Conservation (phyloP, 2,113 vertebrate genomes). For the Myotis davidii region DNA sequence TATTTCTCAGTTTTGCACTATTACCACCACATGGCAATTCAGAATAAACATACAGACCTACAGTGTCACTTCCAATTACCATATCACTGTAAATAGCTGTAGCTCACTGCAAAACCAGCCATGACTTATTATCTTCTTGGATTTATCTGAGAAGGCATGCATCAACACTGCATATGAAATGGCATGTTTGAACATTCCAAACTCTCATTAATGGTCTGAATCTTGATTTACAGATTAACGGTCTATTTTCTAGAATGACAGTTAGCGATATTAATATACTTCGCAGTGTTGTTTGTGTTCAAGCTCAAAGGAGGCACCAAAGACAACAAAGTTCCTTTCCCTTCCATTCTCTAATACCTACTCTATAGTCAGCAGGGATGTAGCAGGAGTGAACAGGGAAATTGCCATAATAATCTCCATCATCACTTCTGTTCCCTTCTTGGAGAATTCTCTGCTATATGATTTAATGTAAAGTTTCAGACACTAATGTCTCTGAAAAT, state of each 20-base stretch:
- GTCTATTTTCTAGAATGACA: not conserved
- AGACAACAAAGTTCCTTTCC: not conserved
- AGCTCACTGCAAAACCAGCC: conserved; percentile 8
- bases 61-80: conserved; percentile 63
- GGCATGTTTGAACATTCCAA: conserved; percentile 38
- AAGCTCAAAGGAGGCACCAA: not conserved
- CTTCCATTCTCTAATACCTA: not conserved
- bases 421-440: not conserved
- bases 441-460: not conserved
- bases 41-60: conserved; percentile 64
- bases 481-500: not conserved
- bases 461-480: not conserved
- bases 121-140: conserved; percentile 47
- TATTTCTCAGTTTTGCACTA: conserved; percentile 79
- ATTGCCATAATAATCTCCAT: not conserved
- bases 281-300: not conserved
- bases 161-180: not conserved
- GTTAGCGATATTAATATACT: conserved; percentile 11
- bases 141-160: conserved; percentile 49
- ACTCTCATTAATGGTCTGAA: not conserved
- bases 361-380: not conserved
- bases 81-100: conserved; percentile 55
- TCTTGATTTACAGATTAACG: not conserved
- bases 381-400: not conserved
- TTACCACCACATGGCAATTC: conserved; percentile 83